Evolutionary conservation across 2,797 vertebrate genomes (phyloP), one percentile per base, ranked within the genome.

Genomic region (Vipera latastei): DNA sequence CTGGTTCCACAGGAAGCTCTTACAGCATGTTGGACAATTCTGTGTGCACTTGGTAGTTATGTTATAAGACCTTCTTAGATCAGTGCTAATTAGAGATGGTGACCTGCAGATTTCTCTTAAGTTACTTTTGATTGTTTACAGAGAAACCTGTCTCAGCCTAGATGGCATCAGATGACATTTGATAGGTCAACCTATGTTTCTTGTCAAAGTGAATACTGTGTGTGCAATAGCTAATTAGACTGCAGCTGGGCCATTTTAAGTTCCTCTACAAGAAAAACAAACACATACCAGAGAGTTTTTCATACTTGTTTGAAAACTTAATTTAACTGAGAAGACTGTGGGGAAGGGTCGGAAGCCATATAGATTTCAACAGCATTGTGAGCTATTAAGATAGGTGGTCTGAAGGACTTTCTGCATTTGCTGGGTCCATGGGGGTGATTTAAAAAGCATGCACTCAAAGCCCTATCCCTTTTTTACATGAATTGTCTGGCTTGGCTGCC

Each of bases 191-290:
- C 51, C 65, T 86, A 22, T 91, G 55, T 32, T 89, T 93, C 92
- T 91, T 88, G 61, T 89, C 89, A 89, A 91, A 61, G 12, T 86
- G 53, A 93, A 91, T 86, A 28, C 26, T 94, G 63, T 26, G 16
- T 78, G 14, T 89, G 94, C 87, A 85, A 86, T 6, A 87, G 38
- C 44, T 94, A 55, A 92, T 59, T 44, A 86, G 32, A 53, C 73
- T 86, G 51, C 9, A 28, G 38, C 92, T 88, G 65, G 91, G 73
- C 32, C 93, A 73, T 88, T 44, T 93, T 60, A 94, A 16, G 38
- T 94, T 92, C 93, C 57, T 93, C 20, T 92, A 73, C 53, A 93
- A 93, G 86, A 32, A 94, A 94, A 95, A 92, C 28, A 93, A 95
- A 92, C 78, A 38, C 20, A 78, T 91, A 25, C 63, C n/a, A 65